Evolutionary conservation across 1,140 invertebrate species (phyloP), one percentile per base, ranked within the genome.

Genomic region (Calliphora vicina): DNA sequence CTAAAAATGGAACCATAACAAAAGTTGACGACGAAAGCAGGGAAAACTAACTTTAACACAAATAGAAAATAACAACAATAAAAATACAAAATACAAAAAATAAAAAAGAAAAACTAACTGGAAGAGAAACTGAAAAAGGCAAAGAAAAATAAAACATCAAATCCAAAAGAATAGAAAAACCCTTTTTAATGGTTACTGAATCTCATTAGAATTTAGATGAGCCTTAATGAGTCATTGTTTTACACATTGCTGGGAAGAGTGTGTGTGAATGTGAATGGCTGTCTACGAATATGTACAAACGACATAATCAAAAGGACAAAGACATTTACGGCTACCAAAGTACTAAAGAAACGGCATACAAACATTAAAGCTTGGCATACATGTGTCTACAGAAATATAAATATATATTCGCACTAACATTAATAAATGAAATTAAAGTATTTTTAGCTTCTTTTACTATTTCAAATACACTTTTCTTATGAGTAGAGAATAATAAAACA

Each of bases 121-220:
- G n/a, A 23, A 67, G 23, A 50, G 12, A 45, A 61, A 23, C 20
- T 23, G 78, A 82, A 80, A 81, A 81, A 83, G 20, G 78, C 73
- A 67, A 67, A 23, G n/a, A 25, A 67, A 67, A 67, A 57, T 57
- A 57, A n/a, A n/a, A n/a, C n/a, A n/a, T n/a, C n/a, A n/a, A n/a
- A n/a, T n/a, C n/a, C 17, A 57, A 57, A 57, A 6, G 50, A 57
- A 57, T 17, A 17, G 50, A 57, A 67, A 67, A 83, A 81, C 80
- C 83, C 80, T 83, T 81, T 83, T 83, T 81, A 83, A 83, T 83
- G 83, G 83, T 83, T 83, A 87, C 88, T 88, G 88, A 89, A 89
- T 89, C 88, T 89, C 88, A 89, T 89, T 89, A 89, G 88, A 89
- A 89, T 89, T 89, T 89, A 89, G 88, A 89, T 89, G 88, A 89